Conservation (phyloP, 2,113 vertebrate genomes). For the Progne subis region DNA sequence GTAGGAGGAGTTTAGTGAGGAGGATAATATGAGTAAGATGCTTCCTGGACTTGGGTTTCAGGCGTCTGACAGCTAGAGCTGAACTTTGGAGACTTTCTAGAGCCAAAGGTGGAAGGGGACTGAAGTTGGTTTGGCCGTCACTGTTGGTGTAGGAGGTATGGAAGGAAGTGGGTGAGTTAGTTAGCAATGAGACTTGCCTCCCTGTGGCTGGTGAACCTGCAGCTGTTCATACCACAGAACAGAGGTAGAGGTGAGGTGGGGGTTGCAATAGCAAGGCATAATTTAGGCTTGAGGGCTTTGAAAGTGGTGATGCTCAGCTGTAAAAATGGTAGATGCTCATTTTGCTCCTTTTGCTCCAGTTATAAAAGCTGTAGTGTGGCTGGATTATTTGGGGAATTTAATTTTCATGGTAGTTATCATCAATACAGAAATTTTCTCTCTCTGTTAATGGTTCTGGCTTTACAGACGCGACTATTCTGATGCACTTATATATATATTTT, state of each 20-base stretch:
- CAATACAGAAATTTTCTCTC: background rate
- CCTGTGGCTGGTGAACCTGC: rapidly evolving
- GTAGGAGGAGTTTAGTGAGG: background rate
- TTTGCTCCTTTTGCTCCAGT: background rate
- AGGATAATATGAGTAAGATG: background rate
- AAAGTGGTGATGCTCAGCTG: background rate
- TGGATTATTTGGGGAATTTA: background rate
- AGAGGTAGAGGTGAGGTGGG: background rate
- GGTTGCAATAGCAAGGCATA: background rate
- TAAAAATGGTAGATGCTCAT: background rate
- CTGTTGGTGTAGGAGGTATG: background rate
- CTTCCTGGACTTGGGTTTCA: background rate
- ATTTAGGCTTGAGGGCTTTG: background rate
- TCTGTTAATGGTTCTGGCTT: background rate
- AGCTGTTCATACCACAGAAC: background rate
- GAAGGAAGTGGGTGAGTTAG: background rate
- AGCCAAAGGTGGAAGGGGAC: background rate
- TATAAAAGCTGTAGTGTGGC: background rate
- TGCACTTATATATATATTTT: background rate
- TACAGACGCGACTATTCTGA: background rate
- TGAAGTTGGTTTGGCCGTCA: background rate
- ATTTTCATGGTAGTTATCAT: background rate
- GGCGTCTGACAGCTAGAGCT: background rate
- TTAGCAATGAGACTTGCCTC: background rate
- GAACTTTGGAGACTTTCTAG: background rate